These are phyloP conservation scores for Neopelma chrysocephalum DNA, from an alignment of 2,797 vertebrate species.

Conservation along the genomic window DNA sequence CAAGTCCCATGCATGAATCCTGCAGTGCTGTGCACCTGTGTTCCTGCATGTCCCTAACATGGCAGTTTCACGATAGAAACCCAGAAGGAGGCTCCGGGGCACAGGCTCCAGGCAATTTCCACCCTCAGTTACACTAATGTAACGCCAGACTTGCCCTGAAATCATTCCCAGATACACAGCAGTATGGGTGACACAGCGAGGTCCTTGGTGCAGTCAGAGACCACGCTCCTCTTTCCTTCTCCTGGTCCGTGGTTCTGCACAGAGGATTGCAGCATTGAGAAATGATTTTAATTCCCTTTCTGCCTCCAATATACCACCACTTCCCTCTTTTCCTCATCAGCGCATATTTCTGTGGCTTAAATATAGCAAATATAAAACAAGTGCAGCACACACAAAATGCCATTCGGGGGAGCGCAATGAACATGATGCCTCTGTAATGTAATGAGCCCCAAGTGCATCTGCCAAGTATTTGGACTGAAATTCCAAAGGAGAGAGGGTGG, in stretches of 20 bases:
- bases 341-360: conserved; percentile 38
- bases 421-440: background rate
- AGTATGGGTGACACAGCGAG: accelerated
- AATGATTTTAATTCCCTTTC: background rate
- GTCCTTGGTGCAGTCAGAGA: background rate
- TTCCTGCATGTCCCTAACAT: background rate
- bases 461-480: conserved; percentile 3
- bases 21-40: background rate
- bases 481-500: background rate
- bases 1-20: background rate
- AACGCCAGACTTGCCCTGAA: background rate
- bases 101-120: background rate
- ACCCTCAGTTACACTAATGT: accelerated
- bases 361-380: conserved; percentile 61
- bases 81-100: background rate
- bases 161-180: background rate
- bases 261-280: background rate
- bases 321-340: conserved; percentile 5
- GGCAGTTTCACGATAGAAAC: background rate
- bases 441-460: conserved; percentile 22
- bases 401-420: conserved; percentile 25
- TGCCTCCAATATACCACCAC: background rate
- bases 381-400: conserved; percentile 43
- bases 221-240: background rate
- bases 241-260: background rate